Evolutionary conservation across 2,888 invertebrate genomes (phyloP), one percentile per base, ranked within the genome.

Genomic region (Epsilonema sp.): DNA sequence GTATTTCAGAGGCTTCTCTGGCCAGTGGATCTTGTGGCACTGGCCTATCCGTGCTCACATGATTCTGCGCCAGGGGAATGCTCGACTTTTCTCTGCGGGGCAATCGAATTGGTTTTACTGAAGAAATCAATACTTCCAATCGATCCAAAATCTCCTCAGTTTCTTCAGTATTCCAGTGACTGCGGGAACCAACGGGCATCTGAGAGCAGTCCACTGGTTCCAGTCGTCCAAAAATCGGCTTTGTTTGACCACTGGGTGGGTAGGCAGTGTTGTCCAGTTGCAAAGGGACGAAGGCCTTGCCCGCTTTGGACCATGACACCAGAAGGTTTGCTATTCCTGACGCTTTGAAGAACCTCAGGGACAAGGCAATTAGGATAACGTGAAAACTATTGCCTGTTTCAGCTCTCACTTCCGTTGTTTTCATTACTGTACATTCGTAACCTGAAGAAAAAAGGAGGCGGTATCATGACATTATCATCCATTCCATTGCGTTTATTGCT

Each of bases 1-100:
- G 22, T 37, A 45, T 45, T 24, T 45, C 45, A 20, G 38, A 38
- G 3, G 45, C 45, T 38, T 45, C 45, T 4, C 45, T 4, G 16
- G 45, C 45, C 38, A 45, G 25, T 24, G 45, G 45, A 11, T 45
- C 45, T 24, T 22, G 2, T 8, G 38, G 37, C 13, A n/a, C 23
- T 21, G 36, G 31, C 11, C 20, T 31, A 23, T 21, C 8, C 13
- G 4, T 5, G 11, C 20, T 20, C 39, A 39, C 39, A n/a, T 39
- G 39, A n/a, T 39, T 21, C 22, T 20, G n/a, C 8, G 39, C 39
- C 39, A 20, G 5, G 16, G 39, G 39, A 21, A 39, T 39, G 39
- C 21, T 39, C 20, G 39, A 39, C 8, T 20, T 11, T 21, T 39
- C 16, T 21, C 39, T 11, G 5, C 21, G 5, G 13, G 21, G 39